phyloP scores from a whole-genome alignment of 1,140 invertebrate species.

The Drosophila nikananu region DNA sequence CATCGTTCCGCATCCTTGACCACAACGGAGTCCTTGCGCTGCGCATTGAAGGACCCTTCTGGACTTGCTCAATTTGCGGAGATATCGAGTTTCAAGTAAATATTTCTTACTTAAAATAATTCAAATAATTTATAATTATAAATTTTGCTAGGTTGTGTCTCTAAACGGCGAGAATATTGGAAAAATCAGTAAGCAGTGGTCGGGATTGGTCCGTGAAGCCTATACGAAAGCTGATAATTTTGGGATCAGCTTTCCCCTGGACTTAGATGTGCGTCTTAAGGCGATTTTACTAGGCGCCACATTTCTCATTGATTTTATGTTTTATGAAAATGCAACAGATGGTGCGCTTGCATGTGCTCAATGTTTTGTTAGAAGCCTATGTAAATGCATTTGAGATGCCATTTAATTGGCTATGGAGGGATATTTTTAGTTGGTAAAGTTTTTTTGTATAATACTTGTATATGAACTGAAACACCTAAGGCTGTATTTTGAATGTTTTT shows the following conservation, averaged over 20 bases:
- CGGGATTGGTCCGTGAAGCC: slow-evolving; percentile 89
- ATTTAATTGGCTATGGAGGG: background rate
- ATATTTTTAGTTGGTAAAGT: background rate
- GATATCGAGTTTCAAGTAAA: slow-evolving; percentile 90
- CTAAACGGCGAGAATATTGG: slow-evolving; percentile 89
- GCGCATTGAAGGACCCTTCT: slow-evolving; percentile 93
- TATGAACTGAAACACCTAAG: background rate
- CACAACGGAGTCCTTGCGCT: slow-evolving; percentile 91
- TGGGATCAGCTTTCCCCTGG: slow-evolving; percentile 91
- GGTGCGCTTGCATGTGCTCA: background rate
- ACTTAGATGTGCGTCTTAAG: slow-evolving; percentile 93
- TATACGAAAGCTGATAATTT: slow-evolving; percentile 93
- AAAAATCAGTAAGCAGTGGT: slow-evolving; percentile 92
- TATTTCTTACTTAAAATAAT: background rate
- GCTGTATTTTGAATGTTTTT: background rate
- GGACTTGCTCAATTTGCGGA: slow-evolving; percentile 92
- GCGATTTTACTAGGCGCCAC: slow-evolving; percentile 91
- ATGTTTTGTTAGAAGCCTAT: background rate
- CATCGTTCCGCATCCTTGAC: slow-evolving; percentile 92
- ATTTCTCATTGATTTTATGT: slow-evolving; percentile 91
- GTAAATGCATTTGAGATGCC: background rate
- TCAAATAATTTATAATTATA: background rate
- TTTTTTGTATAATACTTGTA: background rate
- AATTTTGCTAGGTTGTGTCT: slow-evolving; percentile 86
- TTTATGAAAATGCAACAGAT: slow-evolving; percentile 88